Evolutionary conservation across 2,797 vertebrate species (phyloP), one percentile per base, ranked within the genome.

Genomic region (Coregonus suidteri): DNA sequence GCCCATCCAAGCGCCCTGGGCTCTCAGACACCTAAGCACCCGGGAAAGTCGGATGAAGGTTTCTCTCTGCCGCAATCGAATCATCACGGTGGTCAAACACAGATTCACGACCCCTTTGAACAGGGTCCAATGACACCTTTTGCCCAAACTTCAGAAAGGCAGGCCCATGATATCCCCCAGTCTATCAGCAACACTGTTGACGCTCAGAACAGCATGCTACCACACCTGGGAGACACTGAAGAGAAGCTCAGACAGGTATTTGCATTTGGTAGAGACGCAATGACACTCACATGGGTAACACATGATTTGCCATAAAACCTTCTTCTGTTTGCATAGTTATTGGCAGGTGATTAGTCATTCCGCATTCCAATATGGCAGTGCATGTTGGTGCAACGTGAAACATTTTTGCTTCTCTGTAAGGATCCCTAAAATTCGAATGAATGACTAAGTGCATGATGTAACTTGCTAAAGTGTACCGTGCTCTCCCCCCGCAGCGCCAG

Each of bases 181-280:
- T 84, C 88, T 14, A 81, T 91, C 0, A 92, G 89, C 59, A 89
- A 90, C 64, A 86, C 93, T 5, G 90, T 87, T 31, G 92, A 93
- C 0, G 93, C 81, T 87, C 82, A 89, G 35, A 94, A 11, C 93
- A 93, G 88, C 93, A 82, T 79, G 87, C 93, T 94, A 59, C 91
- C 85, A 84, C 94, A 95, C 90, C 94, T 95, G 0, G 96, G 95
- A 35, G 98, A 98, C 75, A 93, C 95, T 0, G 94, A 95, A 83
- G 98, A 99, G 85, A 99, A 97, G 79, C 85, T 96, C 69, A 95
- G 95, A 95, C 97, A 99, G 97, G 98, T 99, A 86, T 14, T 34
- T 68, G 14, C 31, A 68, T 34, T 59, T 59, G 56, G 7, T 59
- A 6, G 16, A 18, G 56, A 47, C n/a, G 11, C 56, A 59, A 59